These are phyloP conservation scores for Opisthograptis luteolata DNA, from an alignment of 2,888 invertebrate species.

Conservation along the genomic window DNA sequence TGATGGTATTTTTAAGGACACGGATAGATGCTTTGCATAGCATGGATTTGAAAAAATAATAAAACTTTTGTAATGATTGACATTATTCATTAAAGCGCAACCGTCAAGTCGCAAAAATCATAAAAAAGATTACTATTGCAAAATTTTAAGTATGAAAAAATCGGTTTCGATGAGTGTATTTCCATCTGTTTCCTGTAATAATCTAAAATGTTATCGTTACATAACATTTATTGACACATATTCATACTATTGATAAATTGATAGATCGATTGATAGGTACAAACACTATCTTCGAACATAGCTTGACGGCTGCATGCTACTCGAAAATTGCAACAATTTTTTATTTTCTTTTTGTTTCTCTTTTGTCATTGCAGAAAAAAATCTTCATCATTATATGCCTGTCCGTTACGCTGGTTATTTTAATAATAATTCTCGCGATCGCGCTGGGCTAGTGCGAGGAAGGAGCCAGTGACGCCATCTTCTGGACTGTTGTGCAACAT, in stretches of 20 bases:
- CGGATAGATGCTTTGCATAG: conserved; percentile 7
- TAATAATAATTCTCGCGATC: conserved; percentile 88
- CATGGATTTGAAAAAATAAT: neutral
- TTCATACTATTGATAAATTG: no score
- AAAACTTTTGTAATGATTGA: neutral
- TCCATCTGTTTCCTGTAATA: no score
- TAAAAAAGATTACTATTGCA: neutral
- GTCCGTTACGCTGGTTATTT: conserved; percentile 89
- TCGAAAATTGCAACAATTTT: conserved; percentile 17
- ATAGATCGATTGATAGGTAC: no score
- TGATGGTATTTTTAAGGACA: conserved; percentile 7
- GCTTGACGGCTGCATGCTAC: conserved; percentile 1
- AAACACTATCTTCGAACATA: neutral
- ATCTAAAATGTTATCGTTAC: no score
- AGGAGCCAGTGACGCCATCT: conserved; percentile 47
- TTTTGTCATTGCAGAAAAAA: conserved; percentile 92
- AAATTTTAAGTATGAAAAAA: neutral
- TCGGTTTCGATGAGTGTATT: no score
- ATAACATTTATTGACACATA: no score
- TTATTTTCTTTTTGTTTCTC: conserved; percentile 32
- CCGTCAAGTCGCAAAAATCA: neutral
- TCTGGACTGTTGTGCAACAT: conserved; percentile 19
- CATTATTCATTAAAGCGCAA: neutral
- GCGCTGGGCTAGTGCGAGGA: conserved; percentile 42
- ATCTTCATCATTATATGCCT: conserved; percentile 95